phyloP scores from a whole-genome alignment of 2,113 vertebrate genomes.

The Cyprinodon variegatus region DNA sequence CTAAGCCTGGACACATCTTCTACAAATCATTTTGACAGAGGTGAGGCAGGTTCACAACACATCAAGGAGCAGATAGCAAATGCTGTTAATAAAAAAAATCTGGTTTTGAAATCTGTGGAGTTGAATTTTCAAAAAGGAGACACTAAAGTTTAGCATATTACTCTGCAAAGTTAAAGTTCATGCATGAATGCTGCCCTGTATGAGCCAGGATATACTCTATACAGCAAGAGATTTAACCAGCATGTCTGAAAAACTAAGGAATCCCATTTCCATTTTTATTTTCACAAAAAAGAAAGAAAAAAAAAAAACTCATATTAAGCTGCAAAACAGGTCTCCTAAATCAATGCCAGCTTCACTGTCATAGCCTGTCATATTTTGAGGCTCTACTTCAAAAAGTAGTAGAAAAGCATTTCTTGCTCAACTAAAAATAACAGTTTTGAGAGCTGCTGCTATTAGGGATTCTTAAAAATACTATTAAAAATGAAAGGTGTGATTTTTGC shows the following conservation, averaged over 20 bases:
- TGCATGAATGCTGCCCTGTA: neutral
- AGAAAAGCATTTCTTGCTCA: too few relatives aligned
- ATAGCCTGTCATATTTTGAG: neutral
- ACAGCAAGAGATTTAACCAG: neutral
- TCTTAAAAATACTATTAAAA: too few relatives aligned
- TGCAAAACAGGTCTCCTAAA: too few relatives aligned
- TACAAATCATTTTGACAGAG: slow-evolving; percentile 36
- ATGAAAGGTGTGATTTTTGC: too few relatives aligned
- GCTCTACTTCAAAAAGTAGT: too few relatives aligned
- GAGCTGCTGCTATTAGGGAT: too few relatives aligned
- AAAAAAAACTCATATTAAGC: neutral
- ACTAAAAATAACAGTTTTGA: too few relatives aligned
- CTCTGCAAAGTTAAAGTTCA: neutral
- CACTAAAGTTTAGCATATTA: neutral
- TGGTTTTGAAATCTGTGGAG: neutral
- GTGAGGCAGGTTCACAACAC: slow-evolving; percentile 15
- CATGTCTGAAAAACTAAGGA: neutral
- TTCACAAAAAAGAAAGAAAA: neutral
- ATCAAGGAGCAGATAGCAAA: slow-evolving; percentile 14
- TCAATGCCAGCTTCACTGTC: too few relatives aligned
- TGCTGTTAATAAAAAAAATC: neutral
- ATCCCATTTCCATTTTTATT: neutral
- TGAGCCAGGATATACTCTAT: neutral
- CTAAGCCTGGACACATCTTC: slow-evolving; percentile 6
- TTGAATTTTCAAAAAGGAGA: neutral